A percentile compares a stretch with the other conserved stretches of the same genome.
These are phyloP conservation scores for Nebria ingens DNA, from an alignment of 1,140 invertebrate species.

Conservation along the genomic window DNA sequence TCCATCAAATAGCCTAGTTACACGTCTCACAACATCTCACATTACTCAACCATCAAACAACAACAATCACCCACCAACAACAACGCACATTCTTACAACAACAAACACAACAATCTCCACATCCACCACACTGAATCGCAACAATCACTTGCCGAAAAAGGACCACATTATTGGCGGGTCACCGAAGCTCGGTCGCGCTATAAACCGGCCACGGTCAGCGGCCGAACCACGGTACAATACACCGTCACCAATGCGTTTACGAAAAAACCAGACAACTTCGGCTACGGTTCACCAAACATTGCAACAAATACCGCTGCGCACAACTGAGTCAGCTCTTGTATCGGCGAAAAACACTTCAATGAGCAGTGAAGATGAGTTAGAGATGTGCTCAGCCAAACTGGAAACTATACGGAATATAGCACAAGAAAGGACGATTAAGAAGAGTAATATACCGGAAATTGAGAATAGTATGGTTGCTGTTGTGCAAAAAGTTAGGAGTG, in stretches of 20 bases:
- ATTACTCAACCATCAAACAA: constrained; percentile 15
- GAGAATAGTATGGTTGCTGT: constrained; percentile 22
- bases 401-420: constrained; percentile 45
- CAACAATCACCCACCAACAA: constrained; percentile 6
- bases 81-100: constrained; percentile 10
- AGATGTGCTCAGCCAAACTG: constrained; percentile 48
- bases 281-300: constrained; percentile 13
- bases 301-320: constrained; percentile 12
- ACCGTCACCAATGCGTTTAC: constrained; percentile 20
- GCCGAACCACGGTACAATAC: constrained; percentile 10
- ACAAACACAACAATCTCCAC: neutral
- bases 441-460: constrained; percentile 37
- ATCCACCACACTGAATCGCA: neutral
- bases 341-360: constrained; percentile 21
- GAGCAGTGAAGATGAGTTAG: constrained; percentile 47
- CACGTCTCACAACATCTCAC: constrained; percentile 15
- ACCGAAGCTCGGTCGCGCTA: neutral
- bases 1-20: constrained; percentile 30
- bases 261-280: constrained; percentile 13
- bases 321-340: constrained; percentile 14
- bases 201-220: neutral
- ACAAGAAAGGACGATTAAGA: constrained; percentile 41
- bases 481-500: constrained; percentile 30
- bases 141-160: neutral
- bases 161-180: neutral